Percentiles rank a stretch among this genome's conserved stretches.
These are phyloP conservation scores for Vombatus ursinus DNA, from an alignment of 2,113 vertebrate genomes.

Conservation along the genomic window DNA sequence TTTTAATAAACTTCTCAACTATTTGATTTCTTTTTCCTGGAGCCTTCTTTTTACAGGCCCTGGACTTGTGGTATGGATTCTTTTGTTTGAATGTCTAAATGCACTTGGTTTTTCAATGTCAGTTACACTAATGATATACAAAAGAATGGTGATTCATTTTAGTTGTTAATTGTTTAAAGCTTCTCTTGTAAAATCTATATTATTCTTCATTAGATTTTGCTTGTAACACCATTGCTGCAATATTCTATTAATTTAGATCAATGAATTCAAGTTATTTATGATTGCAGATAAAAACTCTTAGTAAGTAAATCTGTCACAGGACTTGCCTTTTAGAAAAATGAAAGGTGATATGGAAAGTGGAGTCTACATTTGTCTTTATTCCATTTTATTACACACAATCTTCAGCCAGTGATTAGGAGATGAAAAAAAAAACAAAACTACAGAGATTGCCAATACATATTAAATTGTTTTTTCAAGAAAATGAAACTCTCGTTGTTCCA, in stretches of 20 bases:
- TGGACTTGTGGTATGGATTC: background rate
- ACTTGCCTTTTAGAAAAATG: slow-evolving; percentile 58
- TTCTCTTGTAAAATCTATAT: slow-evolving; percentile 38
- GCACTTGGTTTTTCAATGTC: slow-evolving; percentile 43
- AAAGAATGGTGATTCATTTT: slow-evolving; percentile 38
- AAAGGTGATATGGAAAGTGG: slow-evolving; percentile 10
- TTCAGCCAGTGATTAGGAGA: slow-evolving; percentile 7
- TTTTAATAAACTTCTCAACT: background rate
- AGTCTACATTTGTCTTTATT: slow-evolving; percentile 66
- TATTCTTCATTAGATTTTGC: slow-evolving; percentile 63
- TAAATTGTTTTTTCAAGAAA: background rate
- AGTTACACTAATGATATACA: slow-evolving; percentile 42
- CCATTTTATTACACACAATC: slow-evolving; percentile 38
- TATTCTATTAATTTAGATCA: slow-evolving; percentile 65
- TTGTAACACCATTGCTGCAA: slow-evolving; percentile 35
- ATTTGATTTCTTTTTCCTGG: background rate
- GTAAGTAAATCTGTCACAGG: slow-evolving; percentile 50
- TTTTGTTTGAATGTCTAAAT: background rate
- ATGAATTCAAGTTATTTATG: slow-evolving; percentile 64
- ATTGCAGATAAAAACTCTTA: slow-evolving; percentile 55
- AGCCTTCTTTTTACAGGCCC: background rate
- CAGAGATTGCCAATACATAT: background rate
- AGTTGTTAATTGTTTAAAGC: slow-evolving; percentile 55
- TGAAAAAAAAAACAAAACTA: background rate
- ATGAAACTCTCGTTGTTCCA: background rate